Base-by-base conservation (phyloP, 64 coral and sea anemone species). In the Montipora cactus region DNA sequence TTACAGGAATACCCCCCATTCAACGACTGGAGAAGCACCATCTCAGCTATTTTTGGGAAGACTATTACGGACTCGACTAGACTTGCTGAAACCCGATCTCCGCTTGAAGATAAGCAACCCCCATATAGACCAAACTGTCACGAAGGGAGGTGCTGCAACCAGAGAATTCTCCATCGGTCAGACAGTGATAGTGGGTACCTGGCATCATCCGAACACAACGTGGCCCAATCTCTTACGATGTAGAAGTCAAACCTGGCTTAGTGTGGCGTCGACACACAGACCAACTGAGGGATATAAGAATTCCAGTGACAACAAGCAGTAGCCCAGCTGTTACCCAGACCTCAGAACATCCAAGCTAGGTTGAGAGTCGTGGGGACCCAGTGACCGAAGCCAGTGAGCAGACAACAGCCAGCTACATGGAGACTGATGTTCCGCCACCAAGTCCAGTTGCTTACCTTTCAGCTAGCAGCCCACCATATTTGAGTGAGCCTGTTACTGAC, bases 41-140 rank as follows among this genome's bases (percentile, higher is more conserved):
- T 70, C 67, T 70, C 2, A 70, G 67, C 67, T 70, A 70, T 70
- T 70, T 70, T 70, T 70, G 8, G 67, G 67, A 70, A 70, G 67
- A 5, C 2, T 2, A 70, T 70, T 70, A 70, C 67, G 67, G 13
- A 70, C 67, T 23, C 22, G 0, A 23, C 22, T 23, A 0, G 22
- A 23, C 22, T 23, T 23, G 22, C 22, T 23, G 22, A 23, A 23
- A 23, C 22, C 22, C 22, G 22, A 23, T 23, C 22, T 23, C 22
- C 22, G 22, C 22, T 23, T 23, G 22, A 23, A 23, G 22, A 23
- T 23, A 23, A 23, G 22, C 22, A 23, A 23, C 22, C 22, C 22
- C 22, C 22, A 23, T 23, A 23, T 23, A 23, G 22, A 23, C 22
- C 22, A 23, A 23, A 23, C 22, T 23, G 22, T 23, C 22, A 23